Evolutionary conservation across 1,140 invertebrate species (phyloP).

Genomic region (Diachasmimorpha longicaudata): DNA sequence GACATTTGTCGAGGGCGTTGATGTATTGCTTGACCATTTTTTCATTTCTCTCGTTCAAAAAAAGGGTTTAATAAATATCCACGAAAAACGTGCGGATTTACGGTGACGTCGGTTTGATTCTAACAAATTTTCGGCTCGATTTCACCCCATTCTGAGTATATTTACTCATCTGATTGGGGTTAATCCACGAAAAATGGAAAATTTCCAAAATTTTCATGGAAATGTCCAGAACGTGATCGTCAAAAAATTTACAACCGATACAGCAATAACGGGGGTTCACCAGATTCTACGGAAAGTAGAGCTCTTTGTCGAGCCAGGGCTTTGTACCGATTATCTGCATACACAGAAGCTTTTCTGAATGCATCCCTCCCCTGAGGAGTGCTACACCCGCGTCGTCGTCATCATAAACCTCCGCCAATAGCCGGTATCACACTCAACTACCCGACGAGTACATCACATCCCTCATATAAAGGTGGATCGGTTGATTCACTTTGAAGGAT

Average conservation of each 20-base stretch:
- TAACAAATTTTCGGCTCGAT: too few species aligned
- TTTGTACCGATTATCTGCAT: conserved; percentile 60
- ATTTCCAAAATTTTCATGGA: too few species aligned
- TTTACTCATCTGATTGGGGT: too few species aligned
- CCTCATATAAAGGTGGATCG: conserved; percentile 30
- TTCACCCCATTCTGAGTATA: too few species aligned
- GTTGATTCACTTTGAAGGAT: conserved; percentile 42
- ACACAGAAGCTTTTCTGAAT: conserved; percentile 47
- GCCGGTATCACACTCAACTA: background rate
- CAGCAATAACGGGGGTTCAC: conserved; percentile 6
- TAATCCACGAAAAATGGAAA: too few species aligned
- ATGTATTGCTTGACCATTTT: too few species aligned
- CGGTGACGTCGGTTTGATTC: too few species aligned
- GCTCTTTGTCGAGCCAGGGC: conserved; percentile 53
- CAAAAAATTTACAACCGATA: background rate
- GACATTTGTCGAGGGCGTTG: too few species aligned
- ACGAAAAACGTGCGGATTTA: too few species aligned
- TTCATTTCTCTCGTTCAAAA: too few species aligned
- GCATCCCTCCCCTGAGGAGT: conserved; percentile 14
- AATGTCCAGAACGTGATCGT: background rate
- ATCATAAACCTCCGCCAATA: background rate
- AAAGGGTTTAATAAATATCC: too few species aligned
- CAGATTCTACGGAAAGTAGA: background rate
- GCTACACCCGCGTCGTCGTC: background rate
- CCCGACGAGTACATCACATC: background rate